These are phyloP conservation scores for Chironomus tentans DNA, from an alignment of 2,888 invertebrate species.

Conservation along the genomic window DNA sequence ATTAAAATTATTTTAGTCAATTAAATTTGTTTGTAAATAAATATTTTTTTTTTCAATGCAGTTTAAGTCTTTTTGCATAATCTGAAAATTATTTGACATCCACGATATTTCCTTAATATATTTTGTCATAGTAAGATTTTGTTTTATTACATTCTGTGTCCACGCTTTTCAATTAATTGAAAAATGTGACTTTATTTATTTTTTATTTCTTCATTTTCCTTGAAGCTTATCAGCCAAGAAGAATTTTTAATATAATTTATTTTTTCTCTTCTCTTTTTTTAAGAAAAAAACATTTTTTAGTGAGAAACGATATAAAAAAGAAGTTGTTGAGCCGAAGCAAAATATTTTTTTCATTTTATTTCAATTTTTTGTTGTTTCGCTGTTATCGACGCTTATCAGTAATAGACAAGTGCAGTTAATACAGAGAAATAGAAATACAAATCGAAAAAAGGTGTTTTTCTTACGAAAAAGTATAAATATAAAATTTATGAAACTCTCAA, in stretches of 20 bases:
- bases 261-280: no score
- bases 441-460: not conserved
- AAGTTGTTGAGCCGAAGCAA: not conserved
- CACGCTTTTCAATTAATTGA: not conserved
- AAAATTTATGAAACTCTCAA: no score
- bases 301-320: not conserved
- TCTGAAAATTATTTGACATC: constrained; percentile 1
- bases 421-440: not conserved
- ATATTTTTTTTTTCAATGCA: not conserved
- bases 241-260: no score
- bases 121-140: not conserved
- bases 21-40: not conserved
- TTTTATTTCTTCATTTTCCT: not conserved
- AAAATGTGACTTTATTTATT: not conserved
- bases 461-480: not conserved
- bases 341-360: not conserved
- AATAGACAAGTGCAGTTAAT: not conserved
- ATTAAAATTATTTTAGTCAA: no score
- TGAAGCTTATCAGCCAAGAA: not conserved
- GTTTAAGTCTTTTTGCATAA: not conserved
- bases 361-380: not conserved
- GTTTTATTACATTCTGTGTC: not conserved
- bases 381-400: not conserved
- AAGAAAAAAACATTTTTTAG: not conserved
- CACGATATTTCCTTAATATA: not conserved